Evolutionary conservation across 2,797 vertebrate genomes (phyloP), one percentile per base, ranked within the genome.

Genomic region (Cossypha dichroa): DNA sequence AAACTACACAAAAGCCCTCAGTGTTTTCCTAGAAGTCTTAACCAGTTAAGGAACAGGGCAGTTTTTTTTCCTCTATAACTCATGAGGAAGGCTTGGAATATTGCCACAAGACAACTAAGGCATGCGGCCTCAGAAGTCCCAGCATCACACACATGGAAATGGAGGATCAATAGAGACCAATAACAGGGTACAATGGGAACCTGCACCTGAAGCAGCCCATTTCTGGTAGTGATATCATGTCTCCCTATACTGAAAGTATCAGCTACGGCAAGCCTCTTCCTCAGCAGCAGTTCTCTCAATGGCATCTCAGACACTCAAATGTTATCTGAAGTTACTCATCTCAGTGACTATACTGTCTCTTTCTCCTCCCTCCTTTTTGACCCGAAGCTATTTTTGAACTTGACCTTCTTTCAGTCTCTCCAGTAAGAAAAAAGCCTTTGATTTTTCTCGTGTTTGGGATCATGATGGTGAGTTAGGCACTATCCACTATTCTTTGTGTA

Each of bases 351-450:
- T 3, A 69, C 40, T 29, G 14, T 26, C 52, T 89, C 36, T 28
- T 33, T 68, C 83, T 82, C 63, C 78, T 92, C 68, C 81, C 20
- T 64, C 36, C 68, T 91, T 92, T 95, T 91, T 85, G 58, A 93
- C 76, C n/a, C 51, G 80, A 78, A 78, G 82, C 62, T 85, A 31
- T 49, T 91, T 94, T 82, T 91, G 23, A 93, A 77, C 60, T 90
- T 10, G 1, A 90, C 55, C 68, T 90, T 82, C 74, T 81, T 88
- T 94, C 79, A 93, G 28, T 58, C 62, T 81, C 78, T 74, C 49
- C 58, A 82, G 54, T 64, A 60, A 90, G 68, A 89, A 80, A 9
- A 22, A 77, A 90, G 26, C 40, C 68, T 88, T 94, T 83, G 72
- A 94, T 81, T 88, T 79, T 84, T 78, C 46, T 64, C 20, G 3